Base-by-base conservation (phyloP, 1,140 invertebrate genomes). In the Scaptomyza montana region DNA sequence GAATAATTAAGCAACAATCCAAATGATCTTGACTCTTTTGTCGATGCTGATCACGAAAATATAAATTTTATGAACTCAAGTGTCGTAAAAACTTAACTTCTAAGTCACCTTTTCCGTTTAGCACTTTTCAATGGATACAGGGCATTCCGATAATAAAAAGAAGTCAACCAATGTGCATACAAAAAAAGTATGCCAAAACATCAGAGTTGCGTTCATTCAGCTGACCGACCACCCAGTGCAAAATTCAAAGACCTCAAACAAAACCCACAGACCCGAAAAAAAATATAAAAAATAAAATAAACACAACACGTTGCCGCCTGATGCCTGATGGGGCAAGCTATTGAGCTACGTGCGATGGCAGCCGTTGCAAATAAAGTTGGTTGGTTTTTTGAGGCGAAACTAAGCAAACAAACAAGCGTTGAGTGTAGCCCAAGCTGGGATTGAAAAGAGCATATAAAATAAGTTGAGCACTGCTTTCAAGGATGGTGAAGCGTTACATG, bases 131-230 rank as follows among this genome's bases (percentile, higher is more conserved):
- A 10, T 39, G 12, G 10, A 4, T 41, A n/a, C 12, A 43, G 39
- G 12, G 12, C n/a, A 43, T 43, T 33, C 30, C 30, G 21, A 30
- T 36, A 9, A 43, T n/a, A n/a, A 64, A 53, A 55, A 13, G 16
- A 71, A 66, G 60, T 56, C 53, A 84, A 60, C 43, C 64, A 55
- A 77, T 65, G 69, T 72, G 70, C 78, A 81, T 69, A 43, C 39
- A n/a, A 78, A 87, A 87, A 86, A 36, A 71, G 73, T 59, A 86
- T 49, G 49, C 74, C 78, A 68, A 86, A 74, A 74, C 64, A 61
- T 67, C 74, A 74, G 54, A 59, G 41, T 30, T 46, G 55, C 55
- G 68, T 62, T 21, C 53, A 47, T 16, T 19, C 46, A 46, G 16
- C 70, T 81, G 82, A 12, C 66, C 78, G 82, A 87, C 74, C 82